Base-by-base conservation (phyloP, 23 tunicate genomes). In the Trididemnum nubilum region DNA sequence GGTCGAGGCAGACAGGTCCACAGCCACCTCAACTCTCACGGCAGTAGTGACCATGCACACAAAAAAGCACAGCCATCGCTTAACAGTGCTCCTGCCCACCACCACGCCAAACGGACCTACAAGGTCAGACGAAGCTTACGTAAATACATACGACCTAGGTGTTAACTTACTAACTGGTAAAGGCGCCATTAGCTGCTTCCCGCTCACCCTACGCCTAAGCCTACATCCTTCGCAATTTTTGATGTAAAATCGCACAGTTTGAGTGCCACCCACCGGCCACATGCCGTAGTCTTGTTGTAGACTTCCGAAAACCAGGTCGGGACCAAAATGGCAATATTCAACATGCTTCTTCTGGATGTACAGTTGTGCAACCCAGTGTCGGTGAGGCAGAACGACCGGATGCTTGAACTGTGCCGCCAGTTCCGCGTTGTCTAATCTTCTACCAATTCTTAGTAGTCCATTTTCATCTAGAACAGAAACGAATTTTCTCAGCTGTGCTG, bases 241-340 rank as follows among this genome's bases (percentile, higher is more conserved):
- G 36, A 32, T 69, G 74, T 69, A 69, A n/a, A 28, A 12, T n/a
- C 74, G 36, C 5, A 69, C n/a, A 12, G 74, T 32, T 36, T 9
- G 27, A 7, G 74, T 69, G 12, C 74, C 74, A 32, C 74, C 74
- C n/a, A 69, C 32, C 32, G 74, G 74, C 74, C 74, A 33, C 38
- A 69, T 5, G 5, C 37, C 74, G n/a, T n/a, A 30, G 38, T 69
- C 74, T 7, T 69, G 38, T 30, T 69, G 74, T 5, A 69, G 74
- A n/a, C 37, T 4, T 5, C 37, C 74, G n/a, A 69, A 69, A 28
- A 69, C 74, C 4, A 69, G 32, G n/a, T 69, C 74, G 19, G 74
- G 74, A n/a, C 74, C 74, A 69, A 69, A 34, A 34, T 69, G 74
- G 2, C 37, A 9, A 32, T 25, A 69, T 12, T 69, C 37, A 69